Evolutionary conservation across 1,140 invertebrate species (phyloP).

Genomic region (Microplitis demolitor): DNA sequence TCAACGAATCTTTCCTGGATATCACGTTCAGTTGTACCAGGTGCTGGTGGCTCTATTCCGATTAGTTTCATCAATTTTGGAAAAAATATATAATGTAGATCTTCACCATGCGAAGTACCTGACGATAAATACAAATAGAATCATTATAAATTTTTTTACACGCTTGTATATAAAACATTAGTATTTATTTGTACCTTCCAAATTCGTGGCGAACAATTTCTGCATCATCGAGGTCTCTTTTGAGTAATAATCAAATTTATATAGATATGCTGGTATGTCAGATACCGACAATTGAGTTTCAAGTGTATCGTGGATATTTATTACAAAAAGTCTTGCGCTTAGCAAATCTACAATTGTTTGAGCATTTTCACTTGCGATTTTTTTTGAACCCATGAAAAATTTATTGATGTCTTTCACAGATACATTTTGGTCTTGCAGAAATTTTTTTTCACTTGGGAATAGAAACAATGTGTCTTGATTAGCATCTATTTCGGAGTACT

Average conservation of each 20-base stretch:
- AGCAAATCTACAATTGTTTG: slow-evolving; percentile 1
- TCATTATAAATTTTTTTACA: neutral
- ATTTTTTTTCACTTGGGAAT: neutral
- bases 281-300: slow-evolving; percentile 47
- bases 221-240: slow-evolving; percentile 16
- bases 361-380: neutral
- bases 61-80: neutral
- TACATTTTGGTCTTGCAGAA: slow-evolving; percentile 25
- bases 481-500: neutral
- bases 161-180: too few species aligned
- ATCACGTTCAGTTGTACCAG: slow-evolving; percentile 9
- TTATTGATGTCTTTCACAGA: slow-evolving; percentile 52
- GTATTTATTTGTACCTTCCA: neutral
- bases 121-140: neutral
- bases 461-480: neutral
- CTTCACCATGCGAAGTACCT: slow-evolving; percentile 47
- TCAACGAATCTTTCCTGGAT: slow-evolving; percentile 42
- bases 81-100: slow-evolving; percentile 43
- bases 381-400: slow-evolving; percentile 49
- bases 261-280: slow-evolving; percentile 56
- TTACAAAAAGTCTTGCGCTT: slow-evolving; percentile 2
- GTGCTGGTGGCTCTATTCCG: neutral
- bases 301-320: slow-evolving; percentile 27
- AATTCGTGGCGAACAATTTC: neutral
- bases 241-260: slow-evolving; percentile 57